Evolutionary conservation across 2,888 invertebrate genomes (phyloP), one percentile per base, ranked within the genome.

Genomic region (Euzetes globulus): DNA sequence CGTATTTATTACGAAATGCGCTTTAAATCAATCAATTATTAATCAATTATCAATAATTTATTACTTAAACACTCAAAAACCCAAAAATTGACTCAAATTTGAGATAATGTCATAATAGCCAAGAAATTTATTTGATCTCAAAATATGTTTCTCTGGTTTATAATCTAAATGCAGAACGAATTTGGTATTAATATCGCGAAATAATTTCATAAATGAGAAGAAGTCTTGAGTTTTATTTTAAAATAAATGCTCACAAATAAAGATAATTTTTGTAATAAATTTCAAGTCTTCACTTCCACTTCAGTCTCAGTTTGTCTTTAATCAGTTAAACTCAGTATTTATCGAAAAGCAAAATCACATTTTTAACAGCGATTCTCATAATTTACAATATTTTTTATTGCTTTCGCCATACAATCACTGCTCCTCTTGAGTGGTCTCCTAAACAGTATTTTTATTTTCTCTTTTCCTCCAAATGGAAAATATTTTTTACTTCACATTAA

Each of bases 321-420:
- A 52, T 52, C 52, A 52, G 52, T 52, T 19, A 52, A 33, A 33
- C 33, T 33, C 33, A 33, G 33, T 52, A 52, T 52, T 52, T 52
- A 52, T 52, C 52, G 52, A 52, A 13, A 52, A 19, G 19, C 52
- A 52, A 52, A 19, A 52, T 52, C 52, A 52, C 47, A 47, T 47
- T 52, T 47, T 52, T 52, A 19, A 52, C 52, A 52, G 52, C 52
- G 52, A 52, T 52, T 52, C 52, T 52, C 52, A 52, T 52, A 52
- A 52, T 52, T 52, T 52, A 52, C 52, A 52, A 52, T 52, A 52
- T 52, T 52, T 52, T 52, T 52, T 52, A 52, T 52, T n/a, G 52
- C 52, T 52, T 52, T 52, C 52, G 52, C 52, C 52, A 52, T 52
- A 52, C 52, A 52, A n/a, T 52, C 52, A 52, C 19, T 52, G 19